phyloP scores from a whole-genome alignment of 1,140 invertebrate species.

The Zaprionus kolodkinae region DNA sequence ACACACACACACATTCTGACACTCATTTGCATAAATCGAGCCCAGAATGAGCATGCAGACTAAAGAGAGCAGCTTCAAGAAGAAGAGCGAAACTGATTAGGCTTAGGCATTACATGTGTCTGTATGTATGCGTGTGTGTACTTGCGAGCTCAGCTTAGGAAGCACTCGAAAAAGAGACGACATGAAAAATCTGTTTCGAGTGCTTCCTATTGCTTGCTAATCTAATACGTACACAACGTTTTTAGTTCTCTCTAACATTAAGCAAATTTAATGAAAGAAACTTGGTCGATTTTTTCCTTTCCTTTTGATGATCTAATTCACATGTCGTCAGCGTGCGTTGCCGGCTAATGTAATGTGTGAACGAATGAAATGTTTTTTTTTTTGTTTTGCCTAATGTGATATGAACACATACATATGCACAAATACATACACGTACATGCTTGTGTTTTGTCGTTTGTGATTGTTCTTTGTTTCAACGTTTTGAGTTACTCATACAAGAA shows the following conservation, averaged over 20 bases:
- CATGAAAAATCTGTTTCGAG: slow-evolving; percentile 24
- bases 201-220: slow-evolving; percentile 17
- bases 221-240: slow-evolving; percentile 20
- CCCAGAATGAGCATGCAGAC: background rate
- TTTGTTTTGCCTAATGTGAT: slow-evolving; percentile 28
- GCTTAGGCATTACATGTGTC: slow-evolving; percentile 17
- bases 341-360: slow-evolving; percentile 16
- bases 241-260: slow-evolving; percentile 10
- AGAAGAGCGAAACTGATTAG: slow-evolving; percentile 9
- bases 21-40: slow-evolving; percentile 8
- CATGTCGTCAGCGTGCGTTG: slow-evolving; percentile 27
- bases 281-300: slow-evolving; percentile 4
- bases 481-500: background rate
- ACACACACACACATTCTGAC: background rate
- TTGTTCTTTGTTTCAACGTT: background rate
- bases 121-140: background rate
- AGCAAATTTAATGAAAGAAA: slow-evolving; percentile 14
- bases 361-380: background rate
- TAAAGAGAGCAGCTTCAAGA: background rate
- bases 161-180: slow-evolving; percentile 16
- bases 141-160: slow-evolving; percentile 16
- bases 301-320: slow-evolving; percentile 45
- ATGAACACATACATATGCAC: background rate
- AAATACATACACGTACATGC: background rate
- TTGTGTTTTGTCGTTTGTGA: slow-evolving; percentile 4